phyloP scores from a whole-genome alignment of 2,888 invertebrate genomes.

The Rotaria socialis region DNA sequence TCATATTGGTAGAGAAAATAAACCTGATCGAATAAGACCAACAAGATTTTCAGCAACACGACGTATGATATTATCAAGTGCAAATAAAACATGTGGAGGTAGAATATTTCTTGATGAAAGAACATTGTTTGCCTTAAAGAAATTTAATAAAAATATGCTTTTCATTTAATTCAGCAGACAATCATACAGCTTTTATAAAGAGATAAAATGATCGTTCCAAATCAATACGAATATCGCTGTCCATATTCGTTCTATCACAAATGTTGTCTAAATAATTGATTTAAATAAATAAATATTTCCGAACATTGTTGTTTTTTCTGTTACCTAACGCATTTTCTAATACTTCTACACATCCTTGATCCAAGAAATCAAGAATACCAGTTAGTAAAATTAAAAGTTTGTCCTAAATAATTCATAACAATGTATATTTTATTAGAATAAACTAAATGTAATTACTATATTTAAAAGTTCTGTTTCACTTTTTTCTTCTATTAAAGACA shows the following conservation, averaged over 20 bases:
- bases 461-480: neutral
- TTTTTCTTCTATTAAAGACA: neutral
- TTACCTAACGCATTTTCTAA: neutral
- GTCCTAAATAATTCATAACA: neutral
- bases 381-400: neutral
- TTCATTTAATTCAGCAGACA: neutral
- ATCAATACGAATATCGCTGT: neutral
- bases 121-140: constrained; percentile 4
- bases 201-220: constrained; percentile 14
- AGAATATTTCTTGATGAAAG: neutral
- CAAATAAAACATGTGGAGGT: constrained; percentile 26
- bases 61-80: constrained; percentile 22
- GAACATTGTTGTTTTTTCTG: too few relatives aligned
- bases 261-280: neutral
- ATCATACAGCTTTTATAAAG: constrained; percentile 26
- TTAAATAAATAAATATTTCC: too few relatives aligned
- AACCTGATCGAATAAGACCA: constrained; percentile 19
- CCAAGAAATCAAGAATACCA: neutral
- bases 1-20: neutral
- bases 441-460: neutral
- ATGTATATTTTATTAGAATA: neutral
- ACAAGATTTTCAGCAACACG: neutral
- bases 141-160: neutral
- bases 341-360: neutral
- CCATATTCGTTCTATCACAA: neutral